Evolutionary conservation across 2,888 invertebrate species (phyloP), one percentile per base, ranked within the genome.

Genomic region (Drosophila tanythrix): DNA sequence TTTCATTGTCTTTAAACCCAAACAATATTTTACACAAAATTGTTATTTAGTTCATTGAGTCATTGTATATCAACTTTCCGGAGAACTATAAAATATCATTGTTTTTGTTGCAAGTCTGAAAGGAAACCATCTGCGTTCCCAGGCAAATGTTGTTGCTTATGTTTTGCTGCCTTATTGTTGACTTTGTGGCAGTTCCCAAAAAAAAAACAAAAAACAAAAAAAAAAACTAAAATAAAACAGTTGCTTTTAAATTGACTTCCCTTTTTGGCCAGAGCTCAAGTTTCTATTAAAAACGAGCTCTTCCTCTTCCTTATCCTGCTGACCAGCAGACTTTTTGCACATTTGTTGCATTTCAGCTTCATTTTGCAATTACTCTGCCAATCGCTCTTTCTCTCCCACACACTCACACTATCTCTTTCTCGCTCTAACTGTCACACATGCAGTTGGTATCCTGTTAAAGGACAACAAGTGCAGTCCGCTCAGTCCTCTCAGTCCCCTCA

Each of bases 261-360:
- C 38, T 46, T 35, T 60, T 51, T 27, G 35, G 25, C 10, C 35
- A 56, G 33, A 64, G 68, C 79, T 79, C 79, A 48, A 81, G 66
- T 79, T 79, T 78, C 79, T 73, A 69, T 69, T 61, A 62, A 72
- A 66, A 66, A 81, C 60, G 27, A 15, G 8, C 46, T 55, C 57
- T 65, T 81, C 78, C 68, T 65, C 36, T 57, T 52, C 43, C 33
- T 36, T 27, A 27, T 72, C 51, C 64, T 55, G 36, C 25, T 35
- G 58, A 57, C 57, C 57, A 40, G 52, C 40, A 38, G 56, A 56
- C 27, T 38, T 64, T 68, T 64, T 59, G 68, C 51, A 62, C 77
- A 72, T 73, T 79, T 81, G 73, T 77, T 79, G 79, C 74, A 81
- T 81, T 83, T 86, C 58, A 68, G 89, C 78, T 83, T 73, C 55